Conservation (phyloP, 1,140 invertebrate species). For the Temnothorax curvispinosus region DNA sequence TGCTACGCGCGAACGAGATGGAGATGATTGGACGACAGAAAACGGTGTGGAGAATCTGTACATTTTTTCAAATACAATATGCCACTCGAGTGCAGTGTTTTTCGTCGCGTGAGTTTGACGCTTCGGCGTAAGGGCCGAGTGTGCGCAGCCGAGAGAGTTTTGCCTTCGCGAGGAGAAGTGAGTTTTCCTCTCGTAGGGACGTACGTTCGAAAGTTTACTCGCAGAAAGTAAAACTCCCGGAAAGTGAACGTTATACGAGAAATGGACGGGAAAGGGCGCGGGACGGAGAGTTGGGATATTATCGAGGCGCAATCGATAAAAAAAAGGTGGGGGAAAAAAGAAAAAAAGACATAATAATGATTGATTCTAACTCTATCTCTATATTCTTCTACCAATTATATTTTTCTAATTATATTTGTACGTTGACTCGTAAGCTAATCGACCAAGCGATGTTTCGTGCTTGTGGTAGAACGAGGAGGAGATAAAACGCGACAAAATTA, state of each 20-base stretch:
- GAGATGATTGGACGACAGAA: neutral
- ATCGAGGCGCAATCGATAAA: conserved; percentile 61
- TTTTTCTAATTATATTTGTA: conserved; percentile 86
- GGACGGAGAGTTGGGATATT: conserved; percentile 28
- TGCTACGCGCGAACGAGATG: neutral
- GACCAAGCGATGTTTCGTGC: conserved; percentile 80
- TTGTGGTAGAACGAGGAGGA: conserved; percentile 70
- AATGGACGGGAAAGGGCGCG: neutral
- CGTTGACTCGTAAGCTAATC: conserved; percentile 85
- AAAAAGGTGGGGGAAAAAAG: conserved; percentile 14
- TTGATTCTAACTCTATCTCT: conserved; percentile 85
- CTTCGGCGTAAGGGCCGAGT: neutral
- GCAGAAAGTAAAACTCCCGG: conserved; percentile 33
- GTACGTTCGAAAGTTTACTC: neutral
- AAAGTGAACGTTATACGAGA: neutral
- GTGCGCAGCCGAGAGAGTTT: conserved; percentile 1
- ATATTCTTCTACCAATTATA: conserved; percentile 86
- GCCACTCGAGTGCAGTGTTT: neutral
- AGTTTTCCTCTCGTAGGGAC: neutral
- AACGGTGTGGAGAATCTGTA: neutral
- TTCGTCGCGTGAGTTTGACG: conserved; percentile 17
- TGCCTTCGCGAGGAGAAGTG: neutral
- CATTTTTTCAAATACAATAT: conserved; percentile 11
- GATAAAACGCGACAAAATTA: conserved; percentile 48
- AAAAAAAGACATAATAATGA: conserved; percentile 63